Evolutionary conservation across 2,888 invertebrate species (phyloP), one percentile per base, ranked within the genome.

Genomic region (Drosophila subsilvestris): DNA sequence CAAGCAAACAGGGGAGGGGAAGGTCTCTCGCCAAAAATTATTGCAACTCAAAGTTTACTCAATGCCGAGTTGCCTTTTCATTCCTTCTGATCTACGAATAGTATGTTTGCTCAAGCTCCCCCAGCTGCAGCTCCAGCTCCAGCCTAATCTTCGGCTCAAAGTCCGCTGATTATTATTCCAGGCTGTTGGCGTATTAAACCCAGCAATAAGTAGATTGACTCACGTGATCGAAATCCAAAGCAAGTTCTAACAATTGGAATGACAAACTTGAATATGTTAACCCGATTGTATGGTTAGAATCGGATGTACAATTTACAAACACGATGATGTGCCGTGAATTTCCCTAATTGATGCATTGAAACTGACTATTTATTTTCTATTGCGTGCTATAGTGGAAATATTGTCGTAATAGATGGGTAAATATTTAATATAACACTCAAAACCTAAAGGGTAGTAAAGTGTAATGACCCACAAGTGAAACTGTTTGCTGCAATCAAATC

Each of bases 141-240:
- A 32, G 53, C 32, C 17, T 61, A 54, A 69, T 72, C 61, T 71
- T 43, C 18, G 17, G 57, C 20, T 18, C 68, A 68, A 68, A 68
- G 68, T 68, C 60, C 68, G 55, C 1, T 14, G 42, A 18, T 42
- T 67, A 67, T 67, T 67, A 54, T 29, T 42, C 17, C 67, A 14
- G 54, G 68, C 65, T 50, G 57, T 50, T 69, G 56, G 69, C 69
- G 37, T 55, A 67, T 50, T 49, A 67, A 67, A n/a, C 47, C 47
- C 49, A 56, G 14, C 43, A 42, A 56, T 45, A 50, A 56, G 32
- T 62, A 37, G 48, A 51, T 58, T 54, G 65, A 58, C 49, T 71
- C 71, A 65, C 74, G 74, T 74, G 71, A 74, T 54, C 48, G 20
- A 58, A 74, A 58, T 71, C 37, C 51, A 73, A 71, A 71, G 68